A percentile compares a stretch with the other conserved stretches of the same genome.
Evolutionary conservation across 35 echinoderm and acorn worm species (phyloP).

Genomic region (Amphiura filiformis): DNA sequence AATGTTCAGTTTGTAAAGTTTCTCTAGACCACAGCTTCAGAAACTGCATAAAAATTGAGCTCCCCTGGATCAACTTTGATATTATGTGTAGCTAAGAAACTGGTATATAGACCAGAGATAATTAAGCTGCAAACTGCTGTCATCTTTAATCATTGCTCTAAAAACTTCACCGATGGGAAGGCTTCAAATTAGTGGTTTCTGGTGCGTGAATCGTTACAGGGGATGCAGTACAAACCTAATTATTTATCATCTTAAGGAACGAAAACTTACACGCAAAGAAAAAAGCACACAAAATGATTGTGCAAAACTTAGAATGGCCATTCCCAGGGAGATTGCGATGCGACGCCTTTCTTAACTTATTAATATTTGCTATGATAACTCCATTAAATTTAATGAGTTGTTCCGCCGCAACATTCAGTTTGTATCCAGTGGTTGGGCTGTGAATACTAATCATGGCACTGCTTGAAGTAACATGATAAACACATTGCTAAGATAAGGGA

Average conservation of each 20-base stretch:
- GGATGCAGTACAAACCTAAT: background rate
- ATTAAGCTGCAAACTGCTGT: too few relatives aligned
- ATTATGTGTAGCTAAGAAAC: too few relatives aligned
- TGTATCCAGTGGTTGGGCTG: background rate
- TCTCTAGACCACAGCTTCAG: too few relatives aligned
- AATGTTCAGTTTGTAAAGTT: too few relatives aligned
- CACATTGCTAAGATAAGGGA: background rate
- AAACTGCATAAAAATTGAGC: too few relatives aligned
- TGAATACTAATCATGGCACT: slow-evolving; percentile 6
- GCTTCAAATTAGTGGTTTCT: background rate
- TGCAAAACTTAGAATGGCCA: background rate
- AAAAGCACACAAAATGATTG: background rate
- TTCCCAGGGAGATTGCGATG: background rate
- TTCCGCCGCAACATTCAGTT: background rate
- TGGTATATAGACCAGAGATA: too few relatives aligned
- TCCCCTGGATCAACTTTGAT: too few relatives aligned
- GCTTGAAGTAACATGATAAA: background rate
- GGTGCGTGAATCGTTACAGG: background rate
- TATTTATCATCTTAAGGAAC: background rate
- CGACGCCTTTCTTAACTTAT: background rate
- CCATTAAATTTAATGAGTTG: background rate
- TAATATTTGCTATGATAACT: slow-evolving; percentile 15
- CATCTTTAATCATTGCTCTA: too few relatives aligned
- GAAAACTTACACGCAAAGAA: background rate
- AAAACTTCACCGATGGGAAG: too few relatives aligned